A percentile compares a stretch with the other conserved stretches of the same genome.
Conservation (phyloP, 2,113 vertebrate genomes). For the Patagioenas fasciata region DNA sequence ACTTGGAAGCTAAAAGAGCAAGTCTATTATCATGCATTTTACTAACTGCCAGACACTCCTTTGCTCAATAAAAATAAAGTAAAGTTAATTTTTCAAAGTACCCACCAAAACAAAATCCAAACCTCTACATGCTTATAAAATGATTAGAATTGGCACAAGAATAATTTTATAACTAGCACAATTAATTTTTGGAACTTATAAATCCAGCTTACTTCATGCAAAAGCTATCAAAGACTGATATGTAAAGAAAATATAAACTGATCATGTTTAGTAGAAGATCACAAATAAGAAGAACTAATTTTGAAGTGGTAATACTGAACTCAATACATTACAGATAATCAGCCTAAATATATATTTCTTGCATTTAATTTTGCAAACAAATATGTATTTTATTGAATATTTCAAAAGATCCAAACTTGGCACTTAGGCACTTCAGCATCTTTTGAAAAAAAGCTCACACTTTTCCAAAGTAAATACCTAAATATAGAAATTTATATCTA, state of each 20-base stretch:
- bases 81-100: not conserved
- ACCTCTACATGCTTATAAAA: not conserved
- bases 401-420: not conserved
- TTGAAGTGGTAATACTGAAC: not conserved
- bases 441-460: not conserved
- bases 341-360: not conserved
- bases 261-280: not conserved
- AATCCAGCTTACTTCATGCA: not conserved
- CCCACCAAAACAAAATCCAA: not conserved
- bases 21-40: not conserved
- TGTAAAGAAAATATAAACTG: not conserved
- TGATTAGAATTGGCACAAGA: not conserved
- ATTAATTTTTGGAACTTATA: not conserved
- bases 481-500: not conserved
- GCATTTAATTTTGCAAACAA: not conserved
- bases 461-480: not conserved
- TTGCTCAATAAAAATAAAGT: conserved; percentile 6
- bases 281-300: not conserved
- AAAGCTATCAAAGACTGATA: not conserved
- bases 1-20: not conserved
- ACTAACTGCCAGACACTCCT: not conserved
- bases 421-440: not conserved
- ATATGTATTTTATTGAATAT: not conserved
- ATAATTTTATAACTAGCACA: not conserved
- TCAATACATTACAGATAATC: not conserved